phyloP scores from a whole-genome alignment of 2,797 vertebrate species.

The Antrozous pallidus region DNA sequence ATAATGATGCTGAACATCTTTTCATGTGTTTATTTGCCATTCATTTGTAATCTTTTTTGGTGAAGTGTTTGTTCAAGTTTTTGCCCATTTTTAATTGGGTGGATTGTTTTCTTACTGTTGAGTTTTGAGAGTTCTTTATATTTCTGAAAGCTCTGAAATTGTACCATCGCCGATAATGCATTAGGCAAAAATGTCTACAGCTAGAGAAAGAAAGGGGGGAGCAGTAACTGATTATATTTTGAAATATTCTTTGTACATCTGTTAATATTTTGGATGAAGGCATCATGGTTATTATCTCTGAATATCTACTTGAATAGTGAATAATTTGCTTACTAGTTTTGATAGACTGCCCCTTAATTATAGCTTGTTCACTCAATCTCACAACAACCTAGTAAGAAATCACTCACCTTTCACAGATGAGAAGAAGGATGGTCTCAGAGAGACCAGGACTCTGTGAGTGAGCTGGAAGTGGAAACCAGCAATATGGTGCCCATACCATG shows the following conservation, averaged over 20 bases:
- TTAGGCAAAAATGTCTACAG: background rate
- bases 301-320: background rate
- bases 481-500: background rate
- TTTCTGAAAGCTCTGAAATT: background rate
- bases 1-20: background rate
- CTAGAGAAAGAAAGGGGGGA: background rate
- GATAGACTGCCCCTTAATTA: background rate
- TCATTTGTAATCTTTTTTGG: background rate
- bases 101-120: background rate
- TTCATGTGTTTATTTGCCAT: background rate
- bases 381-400: background rate
- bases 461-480: background rate
- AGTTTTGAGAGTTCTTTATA: background rate
- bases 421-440: background rate
- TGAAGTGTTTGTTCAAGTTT: background rate
- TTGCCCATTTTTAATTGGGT: background rate
- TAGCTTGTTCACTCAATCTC: background rate
- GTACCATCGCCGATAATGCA: background rate
- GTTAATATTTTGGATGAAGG: background rate
- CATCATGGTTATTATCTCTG: background rate
- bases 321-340: background rate
- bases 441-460: background rate
- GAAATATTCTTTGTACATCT: background rate
- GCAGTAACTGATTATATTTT: background rate
- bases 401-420: background rate